phyloP scores from a whole-genome alignment of 2,113 vertebrate species.

The Scalopus aquaticus region DNA sequence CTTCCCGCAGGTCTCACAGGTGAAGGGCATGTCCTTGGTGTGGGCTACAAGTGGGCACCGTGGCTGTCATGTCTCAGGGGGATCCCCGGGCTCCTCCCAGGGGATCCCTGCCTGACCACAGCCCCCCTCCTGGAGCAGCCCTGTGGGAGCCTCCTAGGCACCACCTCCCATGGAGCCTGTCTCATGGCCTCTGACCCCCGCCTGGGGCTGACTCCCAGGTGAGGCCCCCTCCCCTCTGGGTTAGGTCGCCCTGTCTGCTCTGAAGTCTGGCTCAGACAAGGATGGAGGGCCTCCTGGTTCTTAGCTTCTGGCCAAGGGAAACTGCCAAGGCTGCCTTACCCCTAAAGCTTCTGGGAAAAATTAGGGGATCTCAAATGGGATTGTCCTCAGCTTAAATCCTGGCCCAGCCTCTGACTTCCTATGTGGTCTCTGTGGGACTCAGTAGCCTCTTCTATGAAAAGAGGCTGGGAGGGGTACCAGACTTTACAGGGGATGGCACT shows the following conservation, averaged over 20 bases:
- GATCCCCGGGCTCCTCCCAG: background rate
- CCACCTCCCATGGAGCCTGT: background rate
- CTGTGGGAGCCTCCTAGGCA: background rate
- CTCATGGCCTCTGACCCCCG: background rate
- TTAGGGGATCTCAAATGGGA: background rate
- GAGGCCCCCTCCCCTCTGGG: background rate
- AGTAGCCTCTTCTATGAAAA: background rate
- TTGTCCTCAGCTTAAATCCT: background rate
- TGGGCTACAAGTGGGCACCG: conserved; percentile 86
- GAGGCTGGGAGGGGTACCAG: too few species aligned
- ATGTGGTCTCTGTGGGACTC: background rate
- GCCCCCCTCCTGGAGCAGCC: background rate
- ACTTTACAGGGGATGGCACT: background rate
- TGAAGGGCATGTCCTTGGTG: conserved; percentile 99
- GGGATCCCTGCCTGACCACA: background rate
- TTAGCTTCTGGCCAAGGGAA: background rate
- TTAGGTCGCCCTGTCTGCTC: background rate
- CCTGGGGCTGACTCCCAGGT: background rate
- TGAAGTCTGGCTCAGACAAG: background rate
- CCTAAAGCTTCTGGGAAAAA: background rate
- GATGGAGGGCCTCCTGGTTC: background rate
- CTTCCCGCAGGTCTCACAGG: conserved; percentile 97
- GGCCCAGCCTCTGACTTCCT: background rate
- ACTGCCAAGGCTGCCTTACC: background rate
- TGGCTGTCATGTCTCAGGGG: background rate